phyloP scores from a whole-genome alignment of 2,888 invertebrate species.

The Thyatira batis region DNA sequence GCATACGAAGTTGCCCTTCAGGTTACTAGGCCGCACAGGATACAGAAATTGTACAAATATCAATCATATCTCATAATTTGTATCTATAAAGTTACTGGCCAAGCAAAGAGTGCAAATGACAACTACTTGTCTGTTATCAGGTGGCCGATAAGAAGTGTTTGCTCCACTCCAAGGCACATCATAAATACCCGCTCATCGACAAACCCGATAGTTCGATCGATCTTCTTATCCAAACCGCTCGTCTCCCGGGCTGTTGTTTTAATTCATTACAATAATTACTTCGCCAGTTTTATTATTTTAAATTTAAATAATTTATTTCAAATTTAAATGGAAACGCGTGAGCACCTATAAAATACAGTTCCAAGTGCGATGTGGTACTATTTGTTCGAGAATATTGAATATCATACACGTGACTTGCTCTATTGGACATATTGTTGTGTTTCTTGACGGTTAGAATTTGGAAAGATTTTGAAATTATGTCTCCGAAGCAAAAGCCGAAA shows the following conservation, averaged over 20 bases:
- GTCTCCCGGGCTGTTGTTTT: neutral
- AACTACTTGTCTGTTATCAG: constrained; percentile 63
- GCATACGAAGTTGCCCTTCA: neutral
- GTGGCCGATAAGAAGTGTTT: constrained; percentile 65
- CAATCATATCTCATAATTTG: neutral
- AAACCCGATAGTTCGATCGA: constrained; percentile 42
- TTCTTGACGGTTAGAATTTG: constrained; percentile 53
- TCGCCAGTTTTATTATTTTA: neutral
- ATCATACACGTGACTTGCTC: constrained; percentile 42
- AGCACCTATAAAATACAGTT: neutral
- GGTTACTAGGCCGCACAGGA: neutral
- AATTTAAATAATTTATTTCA: constrained; percentile 1
- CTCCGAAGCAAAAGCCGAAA: constrained; percentile 60
- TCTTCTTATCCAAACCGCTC: constrained; percentile 27
- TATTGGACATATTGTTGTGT: constrained; percentile 60
- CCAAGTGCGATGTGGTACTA: constrained; percentile 54
- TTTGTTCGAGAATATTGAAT: constrained; percentile 50
- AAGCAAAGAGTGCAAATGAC: constrained; percentile 61
- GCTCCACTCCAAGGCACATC: constrained; percentile 54
- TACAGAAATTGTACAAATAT: neutral
- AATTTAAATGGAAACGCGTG: constrained; percentile 8
- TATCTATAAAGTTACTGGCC: constrained; percentile 13
- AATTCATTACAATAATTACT: neutral
- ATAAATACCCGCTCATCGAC: constrained; percentile 58
- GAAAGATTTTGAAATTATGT: constrained; percentile 44